Base-by-base conservation (phyloP, 2,113 vertebrate species). In the Percina caprodes region DNA sequence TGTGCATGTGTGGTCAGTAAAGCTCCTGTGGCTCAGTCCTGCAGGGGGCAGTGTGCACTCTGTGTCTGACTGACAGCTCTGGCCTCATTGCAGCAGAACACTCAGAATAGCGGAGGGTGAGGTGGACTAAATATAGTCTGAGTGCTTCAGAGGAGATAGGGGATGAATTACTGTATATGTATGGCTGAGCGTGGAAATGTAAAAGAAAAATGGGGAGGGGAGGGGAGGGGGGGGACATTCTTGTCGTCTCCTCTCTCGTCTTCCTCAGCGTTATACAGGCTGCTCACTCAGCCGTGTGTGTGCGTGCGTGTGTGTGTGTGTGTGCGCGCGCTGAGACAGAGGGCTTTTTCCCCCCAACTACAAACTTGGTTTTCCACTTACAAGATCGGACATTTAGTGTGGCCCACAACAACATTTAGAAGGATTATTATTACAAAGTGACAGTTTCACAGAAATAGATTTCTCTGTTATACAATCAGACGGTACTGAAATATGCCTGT, bases 111-210 rank as follows among this genome's bases (percentile, higher is more conserved):
- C 39, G 85, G 77, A 42, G 68, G 68, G 74, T 69, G 85, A 86
- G 69, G 63, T 51, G 55, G 33, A 42, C 18, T 93, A 93, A 93
- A 93, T 82, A 89, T 92, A 93, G 86, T 6, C 77, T 3, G 66
- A 63, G 83, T 77, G 86, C 74, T 72, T 83, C 46, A n/a, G 72
- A 71, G 72, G 79, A 67, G 75, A 79, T 70, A 55, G 74, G 45
- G 30, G 19, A 56, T 69, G 82, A 83, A 76, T 84, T 86, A 42
- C 39, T 42, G 39, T 42, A 76, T 74, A 54, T 8, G 52, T 61
- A 65, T 74, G 82, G 42, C 67, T 58, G 80, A 68, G 61, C 1
- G 2, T 9, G 30, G 67, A 59, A 79, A 30, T 58, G 59, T 24
- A 11, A 30, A 61, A 33, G 16, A 42, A 54, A 16, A 45, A 4